Evolutionary conservation across 2,888 invertebrate genomes (phyloP), one percentile per base, ranked within the genome.

Genomic region (Argyresthia albistria): DNA sequence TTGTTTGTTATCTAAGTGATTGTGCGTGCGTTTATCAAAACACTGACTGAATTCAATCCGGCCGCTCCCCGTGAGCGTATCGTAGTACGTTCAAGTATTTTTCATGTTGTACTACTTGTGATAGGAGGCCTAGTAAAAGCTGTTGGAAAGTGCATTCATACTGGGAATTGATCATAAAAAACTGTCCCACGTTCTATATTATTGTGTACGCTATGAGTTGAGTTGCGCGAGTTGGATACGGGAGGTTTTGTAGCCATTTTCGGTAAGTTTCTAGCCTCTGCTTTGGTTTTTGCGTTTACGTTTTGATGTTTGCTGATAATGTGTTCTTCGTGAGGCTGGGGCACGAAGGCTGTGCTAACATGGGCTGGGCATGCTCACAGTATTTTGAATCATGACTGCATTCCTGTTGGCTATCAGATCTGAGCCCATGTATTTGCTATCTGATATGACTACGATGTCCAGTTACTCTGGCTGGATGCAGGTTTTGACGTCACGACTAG

Each of bases 81-180:
- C 35, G 16, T 47, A 53, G 70, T 78, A 81, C 81, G 82, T 82
- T 69, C 68, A 71, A 79, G 74, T 83, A 83, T 82, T 82, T 80
- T 83, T 84, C 82, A 78, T 84, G 76, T 82, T 80, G 80, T 82
- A 80, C 81, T 80, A 83, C 80, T 82, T 75, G 74, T 73, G 66
- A 68, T 75, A 76, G 78, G 66, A 76, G 73, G 74, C 76, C 75
- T 69, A 84, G 82, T 86, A 84, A 82, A 84, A 84, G 86, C 83
- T 81, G 76, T 84, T 84, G 81, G 86, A 86, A 86, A 86, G 86
- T 84, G 83, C 72, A 76, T 76, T 76, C 73, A 69, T 73, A 76
- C 69, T 69, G 73, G 79, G 77, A 80, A 76, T 71, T 71, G 68
- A 69, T 74, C 63, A 74, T 78, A 80, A 80, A 80, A 80, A 81